Evolutionary conservation across 2,113 vertebrate genomes (phyloP).

Genomic region (Genyomyrus donnyi): DNA sequence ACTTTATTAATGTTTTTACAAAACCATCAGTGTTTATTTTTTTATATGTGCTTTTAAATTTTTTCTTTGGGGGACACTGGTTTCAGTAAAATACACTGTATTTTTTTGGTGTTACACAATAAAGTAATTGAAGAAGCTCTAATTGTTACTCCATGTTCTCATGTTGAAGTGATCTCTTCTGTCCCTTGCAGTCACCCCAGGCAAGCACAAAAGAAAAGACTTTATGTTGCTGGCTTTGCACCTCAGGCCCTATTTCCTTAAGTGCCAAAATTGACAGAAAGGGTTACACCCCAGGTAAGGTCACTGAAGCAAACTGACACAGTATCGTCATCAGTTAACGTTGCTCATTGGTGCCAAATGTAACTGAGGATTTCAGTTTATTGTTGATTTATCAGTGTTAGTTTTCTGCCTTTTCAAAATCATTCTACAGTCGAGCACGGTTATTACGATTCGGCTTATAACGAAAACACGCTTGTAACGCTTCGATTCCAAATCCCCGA

Average conservation of each 20-base stretch:
- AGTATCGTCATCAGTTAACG: not conserved
- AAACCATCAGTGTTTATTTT: not conserved
- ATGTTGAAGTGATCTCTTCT: not conserved
- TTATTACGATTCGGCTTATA: too few species aligned
- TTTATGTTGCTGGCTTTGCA: constrained; percentile 98
- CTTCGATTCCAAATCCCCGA: too few species aligned
- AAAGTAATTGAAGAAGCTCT: not conserved
- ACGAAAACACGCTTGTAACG: too few species aligned
- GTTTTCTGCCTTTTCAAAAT: not conserved
- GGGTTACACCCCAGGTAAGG: constrained; percentile 95
- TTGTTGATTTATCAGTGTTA: not conserved
- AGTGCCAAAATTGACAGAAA: constrained; percentile 99
- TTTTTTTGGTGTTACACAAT: not conserved
- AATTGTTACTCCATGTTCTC: not conserved
- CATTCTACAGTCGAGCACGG: too few species aligned
- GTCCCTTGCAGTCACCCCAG: constrained; percentile 83
- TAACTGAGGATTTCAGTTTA: not conserved
- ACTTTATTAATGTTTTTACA: not conserved
- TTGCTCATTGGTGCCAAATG: not conserved
- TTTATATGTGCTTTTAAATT: not conserved
- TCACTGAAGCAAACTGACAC: not conserved
- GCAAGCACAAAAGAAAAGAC: constrained; percentile 99
- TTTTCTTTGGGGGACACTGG: not conserved
- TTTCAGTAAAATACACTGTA: not conserved
- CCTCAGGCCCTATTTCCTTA: constrained; percentile 99